Base-by-base conservation (phyloP, 2,113 vertebrate genomes). In the Pampusana beccarii region DNA sequence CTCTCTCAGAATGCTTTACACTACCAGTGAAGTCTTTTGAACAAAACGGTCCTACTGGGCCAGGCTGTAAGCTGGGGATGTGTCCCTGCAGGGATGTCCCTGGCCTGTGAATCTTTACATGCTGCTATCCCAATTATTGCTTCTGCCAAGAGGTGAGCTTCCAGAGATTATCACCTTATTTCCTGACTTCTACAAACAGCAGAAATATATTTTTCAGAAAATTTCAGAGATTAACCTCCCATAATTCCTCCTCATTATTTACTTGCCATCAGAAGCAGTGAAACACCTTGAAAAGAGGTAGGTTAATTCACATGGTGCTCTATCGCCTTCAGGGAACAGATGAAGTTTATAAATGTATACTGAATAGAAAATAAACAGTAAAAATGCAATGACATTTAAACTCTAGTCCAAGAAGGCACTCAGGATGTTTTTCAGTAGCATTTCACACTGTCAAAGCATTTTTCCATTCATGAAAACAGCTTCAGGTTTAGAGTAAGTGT, bases 281-380 rank as follows among this genome's bases (percentile, higher is more conserved):
- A 64, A 96, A 93, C 72, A 84, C 82, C 88, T 96, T 94, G 95
- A 86, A 91, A 78, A 84, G 56, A 90, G 72, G 69, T 61, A 57
- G 65, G 91, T 89, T 88, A 81, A 92, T 93, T 82, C 80, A 92
- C 44, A 78, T 1, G 0, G 73, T 79, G 73, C 77, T 91, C 77
- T 80, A 36, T 73, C 38, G 86, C 77, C 83, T 84, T 81, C 86
- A 25, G 93, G 86, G 57, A 84, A 60, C 67, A 60, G 92, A 92
- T 79, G 85, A 86, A 92, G 86, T 95, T 93, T 95, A 80, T 93
- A 93, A 95, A 93, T 60, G 71, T n/a, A 72, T 9, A 84, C 77
- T 36, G 78, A 89, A 78, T 44, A 79, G 69, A 81, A 95, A 88
- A 86, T 16, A 71, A 80, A 29, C 56, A 60, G 48, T n/a, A 71